These are phyloP conservation scores for Ataeniobius toweri DNA, from an alignment of 2,797 vertebrate genomes.

Conservation along the genomic window DNA sequence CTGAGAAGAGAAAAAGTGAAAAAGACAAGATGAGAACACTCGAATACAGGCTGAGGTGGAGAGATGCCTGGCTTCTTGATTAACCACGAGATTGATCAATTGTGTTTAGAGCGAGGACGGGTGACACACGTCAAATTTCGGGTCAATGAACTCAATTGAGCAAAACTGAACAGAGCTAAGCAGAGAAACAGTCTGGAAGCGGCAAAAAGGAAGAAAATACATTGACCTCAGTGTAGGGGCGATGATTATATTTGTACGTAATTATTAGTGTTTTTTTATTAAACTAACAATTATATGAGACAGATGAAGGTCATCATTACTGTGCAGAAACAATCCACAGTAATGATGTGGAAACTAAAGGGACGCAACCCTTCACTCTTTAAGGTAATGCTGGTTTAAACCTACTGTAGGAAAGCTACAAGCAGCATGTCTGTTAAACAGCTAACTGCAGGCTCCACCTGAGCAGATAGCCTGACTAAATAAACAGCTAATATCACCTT, in stretches of 20 bases:
- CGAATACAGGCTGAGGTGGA: slow-evolving; percentile 2
- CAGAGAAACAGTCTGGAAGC: slow-evolving; percentile 11
- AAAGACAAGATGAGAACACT: slow-evolving; percentile 6
- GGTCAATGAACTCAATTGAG: slow-evolving; percentile 54
- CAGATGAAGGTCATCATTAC: neutral
- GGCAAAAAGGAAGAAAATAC: slow-evolving; percentile 2
- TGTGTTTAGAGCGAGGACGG: slow-evolving; percentile 28
- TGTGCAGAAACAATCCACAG: no score
- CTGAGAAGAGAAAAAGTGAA: slow-evolving; percentile 22
- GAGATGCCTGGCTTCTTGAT: slow-evolving; percentile 35
- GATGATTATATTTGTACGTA: slow-evolving; percentile 11
- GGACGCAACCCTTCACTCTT: no score
- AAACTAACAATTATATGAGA: slow-evolving; percentile 1
- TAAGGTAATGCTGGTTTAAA: no score
- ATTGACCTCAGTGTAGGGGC: neutral
- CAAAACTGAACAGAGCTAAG: slow-evolving; percentile 37
- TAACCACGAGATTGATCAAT: slow-evolving; percentile 52
- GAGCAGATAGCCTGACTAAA: no score
- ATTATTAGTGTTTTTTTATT: slow-evolving; percentile 8
- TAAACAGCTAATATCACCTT: no score
- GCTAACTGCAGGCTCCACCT: no score
- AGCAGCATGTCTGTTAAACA: no score
- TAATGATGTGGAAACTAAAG: no score
- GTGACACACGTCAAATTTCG: slow-evolving; percentile 53
- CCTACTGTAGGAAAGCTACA: no score